phyloP scores from a whole-genome alignment of 2,888 invertebrate species.

The Apamea anceps region DNA sequence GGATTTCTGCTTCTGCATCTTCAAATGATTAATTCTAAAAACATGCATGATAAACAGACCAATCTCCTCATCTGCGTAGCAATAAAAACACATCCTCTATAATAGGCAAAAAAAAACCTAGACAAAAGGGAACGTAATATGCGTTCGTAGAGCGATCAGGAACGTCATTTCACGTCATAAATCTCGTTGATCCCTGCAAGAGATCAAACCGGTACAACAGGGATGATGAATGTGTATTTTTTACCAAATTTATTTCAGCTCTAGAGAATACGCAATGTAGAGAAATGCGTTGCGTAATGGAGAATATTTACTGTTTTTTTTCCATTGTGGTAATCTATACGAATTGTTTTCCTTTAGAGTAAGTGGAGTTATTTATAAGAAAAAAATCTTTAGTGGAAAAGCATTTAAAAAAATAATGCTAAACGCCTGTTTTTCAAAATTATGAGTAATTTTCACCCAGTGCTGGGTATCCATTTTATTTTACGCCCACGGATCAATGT shows the following conservation, averaged over 20 bases:
- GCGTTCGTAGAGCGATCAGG: slow-evolving; percentile 66
- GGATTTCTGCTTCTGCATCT: background rate
- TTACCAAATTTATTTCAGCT: slow-evolving; percentile 76
- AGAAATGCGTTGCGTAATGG: slow-evolving; percentile 23
- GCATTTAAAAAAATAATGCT: background rate
- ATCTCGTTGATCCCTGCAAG: slow-evolving; percentile 82
- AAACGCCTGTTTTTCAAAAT: background rate
- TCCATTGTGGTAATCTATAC: slow-evolving; percentile 28
- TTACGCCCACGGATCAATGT: no score
- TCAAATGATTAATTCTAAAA: background rate
- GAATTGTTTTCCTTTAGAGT: slow-evolving; percentile 32
- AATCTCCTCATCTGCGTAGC: background rate
- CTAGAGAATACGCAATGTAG: slow-evolving; percentile 64
- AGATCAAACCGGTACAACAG: slow-evolving; percentile 78
- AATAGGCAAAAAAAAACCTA: slow-evolving; percentile 25
- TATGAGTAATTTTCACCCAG: background rate
- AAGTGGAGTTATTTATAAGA: background rate
- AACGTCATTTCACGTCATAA: slow-evolving; percentile 79
- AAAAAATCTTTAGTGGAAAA: background rate
- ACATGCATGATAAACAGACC: background rate
- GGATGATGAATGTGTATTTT: slow-evolving; percentile 86
- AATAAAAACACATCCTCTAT: slow-evolving; percentile 12
- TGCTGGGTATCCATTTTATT: background rate
- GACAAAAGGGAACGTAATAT: slow-evolving; percentile 54
- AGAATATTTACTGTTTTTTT: slow-evolving; percentile 19